Percentiles rank a stretch among this genome's conserved stretches.
phyloP scores from a whole-genome alignment of 2,888 invertebrate genomes.

The Odontocerum albicorne region DNA sequence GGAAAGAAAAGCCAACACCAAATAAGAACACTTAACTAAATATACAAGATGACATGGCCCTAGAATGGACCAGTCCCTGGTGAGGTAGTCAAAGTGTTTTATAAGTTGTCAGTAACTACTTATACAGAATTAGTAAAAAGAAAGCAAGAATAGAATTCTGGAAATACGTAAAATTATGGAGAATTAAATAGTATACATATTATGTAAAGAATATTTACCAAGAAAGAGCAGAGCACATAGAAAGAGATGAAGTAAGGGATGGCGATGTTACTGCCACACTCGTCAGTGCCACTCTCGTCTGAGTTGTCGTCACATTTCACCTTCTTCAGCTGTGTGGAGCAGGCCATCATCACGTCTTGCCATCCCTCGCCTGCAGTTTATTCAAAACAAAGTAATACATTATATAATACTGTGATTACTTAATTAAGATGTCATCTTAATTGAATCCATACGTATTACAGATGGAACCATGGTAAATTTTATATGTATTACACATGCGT shows the following conservation, averaged over 20 bases:
- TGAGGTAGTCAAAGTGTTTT: constrained; percentile 99
- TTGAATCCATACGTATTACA: no score
- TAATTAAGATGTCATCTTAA: no score
- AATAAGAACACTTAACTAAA: no score
- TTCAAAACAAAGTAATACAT: no score
- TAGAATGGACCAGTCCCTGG: constrained; percentile 98
- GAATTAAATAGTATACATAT: neutral
- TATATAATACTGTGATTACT: no score
- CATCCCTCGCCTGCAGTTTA: constrained; percentile 83
- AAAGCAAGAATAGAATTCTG: no score
- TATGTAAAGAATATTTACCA: constrained; percentile 64
- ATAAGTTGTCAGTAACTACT: no score
- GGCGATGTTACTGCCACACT: constrained; percentile 92
- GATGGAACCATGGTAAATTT: no score
- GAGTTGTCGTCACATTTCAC: constrained; percentile 71
- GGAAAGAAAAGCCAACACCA: no score
- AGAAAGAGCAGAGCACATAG: constrained; percentile 97
- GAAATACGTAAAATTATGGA: no score
- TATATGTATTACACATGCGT: no score
- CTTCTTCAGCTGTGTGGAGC: constrained; percentile 69
- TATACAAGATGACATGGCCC: constrained; percentile 99
- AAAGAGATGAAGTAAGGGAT: constrained; percentile 99
- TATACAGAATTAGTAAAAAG: no score
- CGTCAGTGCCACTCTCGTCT: constrained; percentile 54
- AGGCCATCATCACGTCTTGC: constrained; percentile 99